Evolutionary conservation across 1,140 invertebrate species (phyloP).

Genomic region (Antheraea mylitta): DNA sequence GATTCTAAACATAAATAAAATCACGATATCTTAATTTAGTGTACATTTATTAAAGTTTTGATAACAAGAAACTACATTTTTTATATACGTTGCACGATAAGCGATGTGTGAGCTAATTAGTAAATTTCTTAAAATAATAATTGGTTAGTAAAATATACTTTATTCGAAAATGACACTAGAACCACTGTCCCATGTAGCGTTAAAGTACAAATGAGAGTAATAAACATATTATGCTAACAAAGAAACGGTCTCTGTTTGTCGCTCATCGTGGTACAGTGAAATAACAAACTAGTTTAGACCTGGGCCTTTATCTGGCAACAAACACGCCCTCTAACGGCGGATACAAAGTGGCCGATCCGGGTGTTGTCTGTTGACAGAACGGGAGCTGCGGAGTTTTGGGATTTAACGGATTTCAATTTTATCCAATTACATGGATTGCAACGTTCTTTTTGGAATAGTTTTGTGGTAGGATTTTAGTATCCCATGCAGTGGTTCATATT

Average conservation of each 20-base stretch:
- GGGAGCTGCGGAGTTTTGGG: background rate
- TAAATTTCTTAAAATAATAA: too few relatives aligned
- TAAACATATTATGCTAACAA: background rate
- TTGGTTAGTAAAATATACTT: too few relatives aligned
- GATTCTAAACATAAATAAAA: too few relatives aligned
- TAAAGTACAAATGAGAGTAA: background rate
- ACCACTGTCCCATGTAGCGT: background rate
- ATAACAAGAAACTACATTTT: too few relatives aligned
- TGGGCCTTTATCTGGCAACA: background rate
- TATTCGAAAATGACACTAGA: too few relatives aligned
- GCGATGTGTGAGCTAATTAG: too few relatives aligned
- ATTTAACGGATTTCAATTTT: conserved; percentile 1
- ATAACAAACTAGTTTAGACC: background rate
- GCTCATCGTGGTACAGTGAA: background rate
- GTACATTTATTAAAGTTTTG: too few relatives aligned
- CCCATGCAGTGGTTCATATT: too few relatives aligned
- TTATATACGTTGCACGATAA: too few relatives aligned
- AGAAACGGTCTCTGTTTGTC: background rate
- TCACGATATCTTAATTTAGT: too few relatives aligned
- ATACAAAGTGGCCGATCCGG: background rate
- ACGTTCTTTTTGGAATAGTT: too few relatives aligned
- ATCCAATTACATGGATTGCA: background rate
- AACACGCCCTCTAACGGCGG: background rate
- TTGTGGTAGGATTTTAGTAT: too few relatives aligned
- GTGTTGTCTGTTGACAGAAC: background rate